Base-by-base conservation (phyloP, 2,888 invertebrate genomes). In the Sinodicranocentrus sp. region DNA sequence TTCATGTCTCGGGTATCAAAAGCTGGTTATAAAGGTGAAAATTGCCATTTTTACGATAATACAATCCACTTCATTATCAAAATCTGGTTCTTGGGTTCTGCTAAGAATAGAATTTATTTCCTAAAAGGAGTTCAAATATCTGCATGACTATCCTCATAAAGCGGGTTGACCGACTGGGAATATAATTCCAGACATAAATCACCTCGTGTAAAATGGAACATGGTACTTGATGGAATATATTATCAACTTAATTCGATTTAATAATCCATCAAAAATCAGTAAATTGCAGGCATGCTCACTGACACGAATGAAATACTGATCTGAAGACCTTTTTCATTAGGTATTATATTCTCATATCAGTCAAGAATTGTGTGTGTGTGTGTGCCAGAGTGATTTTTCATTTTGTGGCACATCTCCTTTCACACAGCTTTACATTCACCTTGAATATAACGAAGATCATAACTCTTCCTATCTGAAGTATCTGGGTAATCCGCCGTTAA, bases 401-500 rank as follows among this genome's bases (percentile, higher is more conserved):
- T 61, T 61, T n/a, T 33, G 17, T 33, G 33, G 61, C 28, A 23
- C 61, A 61, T 61, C 21, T 33, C 61, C 48, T 48, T 10, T 48
- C 39, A 39, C 39, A 39, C 39, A 39, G 8, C 39, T 39, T 39
- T n/a, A n/a, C n/a, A n/a, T n/a, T n/a, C n/a, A n/a, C n/a, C 48
- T n/a, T 48, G n/a, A 19, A 57, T n/a, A 15, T 65, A 43, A 10
- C 8, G 19, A 39, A 15, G 21, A 39, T 65, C 65, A 65, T 65
- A 39, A 65, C 21, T 65, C 65, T 43, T 43, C 21, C 43, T 65
- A 65, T 65, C 65, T 70, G 61, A 70, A 43, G 68, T 54, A 79
- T 79, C 79, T 71, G 52, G 79, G 63, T 79, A 79, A 65, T 65
- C 43, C 48, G 39, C 52, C 65, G 33, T 79, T 79, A 79, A 71